Percentiles rank a stretch among this genome's conserved stretches.
Conservation (phyloP, 1,140 invertebrate genomes). For the Brachionus manjavacas region DNA sequence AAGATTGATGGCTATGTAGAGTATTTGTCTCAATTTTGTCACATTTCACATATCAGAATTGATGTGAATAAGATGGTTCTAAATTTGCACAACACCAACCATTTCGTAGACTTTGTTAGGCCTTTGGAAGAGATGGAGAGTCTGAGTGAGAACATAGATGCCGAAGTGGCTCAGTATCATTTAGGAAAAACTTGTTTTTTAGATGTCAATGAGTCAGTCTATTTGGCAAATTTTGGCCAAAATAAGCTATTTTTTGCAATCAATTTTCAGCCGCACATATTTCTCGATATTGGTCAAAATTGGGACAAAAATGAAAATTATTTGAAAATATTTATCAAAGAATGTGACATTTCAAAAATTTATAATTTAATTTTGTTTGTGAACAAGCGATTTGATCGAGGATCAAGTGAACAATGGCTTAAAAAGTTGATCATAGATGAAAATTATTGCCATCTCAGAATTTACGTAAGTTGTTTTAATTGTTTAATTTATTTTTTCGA, state of each 20-base stretch:
- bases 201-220: not conserved
- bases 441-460: not conserved
- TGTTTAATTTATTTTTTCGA: not conserved
- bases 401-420: not conserved
- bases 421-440: constrained; percentile 17
- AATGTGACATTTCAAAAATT: not conserved
- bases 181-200: not conserved
- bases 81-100: not conserved
- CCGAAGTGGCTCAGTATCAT: not conserved
- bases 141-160: not conserved
- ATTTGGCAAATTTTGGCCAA: not conserved
- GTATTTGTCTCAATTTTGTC: constrained; percentile 15
- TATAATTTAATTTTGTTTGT: constrained; percentile 22
- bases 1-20: not conserved
- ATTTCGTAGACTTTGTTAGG: not conserved
- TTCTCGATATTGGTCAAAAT: not conserved
- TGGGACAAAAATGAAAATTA: not conserved
- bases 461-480: not conserved
- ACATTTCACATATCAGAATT: not conserved
- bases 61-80: not conserved
- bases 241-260: not conserved
- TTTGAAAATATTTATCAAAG: constrained; percentile 21
- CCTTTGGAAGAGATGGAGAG: constrained; percentile 2
- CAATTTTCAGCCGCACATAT: not conserved
- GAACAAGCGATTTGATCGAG: not conserved